Percentiles rank a stretch among this genome's conserved stretches.
Conservation (phyloP, 2,888 invertebrate species). For the Melangyna quadrimaculata region DNA sequence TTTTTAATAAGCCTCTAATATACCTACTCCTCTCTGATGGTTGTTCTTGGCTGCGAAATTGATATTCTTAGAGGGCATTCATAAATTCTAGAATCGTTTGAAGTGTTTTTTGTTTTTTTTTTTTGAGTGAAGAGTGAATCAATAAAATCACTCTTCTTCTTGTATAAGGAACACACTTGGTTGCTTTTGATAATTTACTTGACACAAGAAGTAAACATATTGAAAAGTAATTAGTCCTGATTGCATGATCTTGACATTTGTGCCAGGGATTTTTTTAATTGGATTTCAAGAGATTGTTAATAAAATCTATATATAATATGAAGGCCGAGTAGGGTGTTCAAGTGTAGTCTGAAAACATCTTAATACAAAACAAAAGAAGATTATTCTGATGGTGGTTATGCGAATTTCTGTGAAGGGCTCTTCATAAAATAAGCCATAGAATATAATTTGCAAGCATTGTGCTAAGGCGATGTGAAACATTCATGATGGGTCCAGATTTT, state of each 20-base stretch:
- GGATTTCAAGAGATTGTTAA: neutral
- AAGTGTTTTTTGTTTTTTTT: neutral
- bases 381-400: too few relatives aligned
- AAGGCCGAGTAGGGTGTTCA: too few relatives aligned
- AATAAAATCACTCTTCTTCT: neutral
- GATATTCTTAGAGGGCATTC: neutral
- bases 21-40: neutral
- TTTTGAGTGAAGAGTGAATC: neutral
- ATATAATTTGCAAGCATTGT: too few relatives aligned
- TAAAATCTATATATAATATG: too few relatives aligned
- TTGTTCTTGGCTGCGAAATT: neutral
- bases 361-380: too few relatives aligned
- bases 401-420: too few relatives aligned
- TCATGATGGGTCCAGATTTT: too few relatives aligned
- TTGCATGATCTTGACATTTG: conserved; percentile 11
- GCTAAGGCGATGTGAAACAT: too few relatives aligned
- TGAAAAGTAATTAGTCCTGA: conserved; percentile 8
- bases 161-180: neutral
- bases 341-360: too few relatives aligned
- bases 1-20: conserved; percentile 11
- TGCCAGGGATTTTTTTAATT: conserved; percentile 4
- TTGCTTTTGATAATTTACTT: neutral
- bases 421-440: too few relatives aligned
- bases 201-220: neutral
- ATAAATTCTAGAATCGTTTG: neutral